These are phyloP conservation scores for Darevskia mixta DNA, from an alignment of 2,797 vertebrate species.

Conservation along the genomic window DNA sequence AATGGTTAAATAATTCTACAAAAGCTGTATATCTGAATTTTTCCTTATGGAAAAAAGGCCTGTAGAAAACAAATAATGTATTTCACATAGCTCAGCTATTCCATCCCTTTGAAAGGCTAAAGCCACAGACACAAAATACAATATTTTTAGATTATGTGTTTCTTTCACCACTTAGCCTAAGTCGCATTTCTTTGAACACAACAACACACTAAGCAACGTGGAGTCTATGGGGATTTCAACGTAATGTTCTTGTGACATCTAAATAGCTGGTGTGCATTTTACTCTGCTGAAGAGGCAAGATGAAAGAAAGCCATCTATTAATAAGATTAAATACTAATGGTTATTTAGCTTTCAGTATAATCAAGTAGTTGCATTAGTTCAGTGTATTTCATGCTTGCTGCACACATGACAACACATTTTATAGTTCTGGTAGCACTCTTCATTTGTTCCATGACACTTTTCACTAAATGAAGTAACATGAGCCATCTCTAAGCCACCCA, in stretches of 20 bases:
- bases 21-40: slow-evolving; percentile 3
- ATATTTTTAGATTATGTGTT: slow-evolving; percentile 57
- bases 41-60: slow-evolving; percentile 33
- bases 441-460: slow-evolving; percentile 49
- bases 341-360: slow-evolving; percentile 81
- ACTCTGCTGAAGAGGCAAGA: slow-evolving; percentile 75
- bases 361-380: slow-evolving; percentile 73
- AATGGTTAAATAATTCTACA: slow-evolving; percentile 13
- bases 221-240: slow-evolving; percentile 72
- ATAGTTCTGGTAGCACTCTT: slow-evolving; percentile 55
- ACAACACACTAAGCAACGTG: slow-evolving; percentile 67
- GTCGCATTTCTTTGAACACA: slow-evolving; percentile 74
- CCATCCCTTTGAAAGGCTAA: slow-evolving; percentile 53
- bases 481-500: slow-evolving; percentile 13
- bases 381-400: slow-evolving; percentile 71
- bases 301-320: slow-evolving; percentile 79
- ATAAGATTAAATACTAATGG: slow-evolving; percentile 78
- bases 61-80: slow-evolving; percentile 54
- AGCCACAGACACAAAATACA: slow-evolving; percentile 51
- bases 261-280: slow-evolving; percentile 77
- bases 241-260: slow-evolving; percentile 78
- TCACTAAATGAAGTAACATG: slow-evolving; percentile 27
- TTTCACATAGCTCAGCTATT: slow-evolving; percentile 45
- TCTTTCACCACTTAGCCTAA: slow-evolving; percentile 72
- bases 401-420: slow-evolving; percentile 69